phyloP scores from a whole-genome alignment of 2,113 vertebrate genomes.

The Labeo catla region DNA sequence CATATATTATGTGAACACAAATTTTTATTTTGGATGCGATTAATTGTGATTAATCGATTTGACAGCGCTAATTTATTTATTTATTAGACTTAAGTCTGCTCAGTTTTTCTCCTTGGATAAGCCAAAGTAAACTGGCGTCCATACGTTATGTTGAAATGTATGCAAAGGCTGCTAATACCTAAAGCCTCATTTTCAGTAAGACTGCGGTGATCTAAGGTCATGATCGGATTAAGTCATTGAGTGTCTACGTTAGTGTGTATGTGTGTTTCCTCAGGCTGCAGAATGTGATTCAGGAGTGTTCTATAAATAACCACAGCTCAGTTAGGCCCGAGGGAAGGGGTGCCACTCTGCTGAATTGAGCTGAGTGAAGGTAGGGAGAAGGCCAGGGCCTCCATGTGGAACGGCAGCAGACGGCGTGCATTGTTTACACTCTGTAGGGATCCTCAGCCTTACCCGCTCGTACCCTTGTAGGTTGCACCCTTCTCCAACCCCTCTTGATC shows the following conservation, averaged over 20 bases:
- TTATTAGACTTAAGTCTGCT: background rate
- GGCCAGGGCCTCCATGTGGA: slow-evolving; percentile 30
- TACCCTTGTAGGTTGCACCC: slow-evolving; percentile 29
- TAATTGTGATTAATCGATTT: too few species aligned
- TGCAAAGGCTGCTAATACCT: background rate
- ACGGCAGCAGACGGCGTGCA: slow-evolving; percentile 28
- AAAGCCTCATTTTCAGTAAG: background rate
- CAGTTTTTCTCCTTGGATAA: background rate
- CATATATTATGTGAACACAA: too few species aligned
- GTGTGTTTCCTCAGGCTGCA: slow-evolving; percentile 59
- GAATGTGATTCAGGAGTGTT: slow-evolving; percentile 65
- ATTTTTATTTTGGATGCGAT: too few species aligned
- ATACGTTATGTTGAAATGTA: background rate
- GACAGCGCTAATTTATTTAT: too few species aligned
- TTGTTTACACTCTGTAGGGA: slow-evolving; percentile 41
- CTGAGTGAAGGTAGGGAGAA: slow-evolving; percentile 18
- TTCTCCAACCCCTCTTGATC: slow-evolving; percentile 14
- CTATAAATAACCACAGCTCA: slow-evolving; percentile 72
- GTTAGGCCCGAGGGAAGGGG: slow-evolving; percentile 59
- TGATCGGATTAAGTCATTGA: slow-evolving; percentile 32
- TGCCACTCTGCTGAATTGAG: slow-evolving; percentile 40
- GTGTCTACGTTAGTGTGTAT: slow-evolving; percentile 10
- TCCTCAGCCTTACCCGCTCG: background rate
- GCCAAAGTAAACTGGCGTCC: background rate
- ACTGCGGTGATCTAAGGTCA: slow-evolving; percentile 37